phyloP scores from a whole-genome alignment of 2,113 vertebrate genomes.

The Canis aureus region DNA sequence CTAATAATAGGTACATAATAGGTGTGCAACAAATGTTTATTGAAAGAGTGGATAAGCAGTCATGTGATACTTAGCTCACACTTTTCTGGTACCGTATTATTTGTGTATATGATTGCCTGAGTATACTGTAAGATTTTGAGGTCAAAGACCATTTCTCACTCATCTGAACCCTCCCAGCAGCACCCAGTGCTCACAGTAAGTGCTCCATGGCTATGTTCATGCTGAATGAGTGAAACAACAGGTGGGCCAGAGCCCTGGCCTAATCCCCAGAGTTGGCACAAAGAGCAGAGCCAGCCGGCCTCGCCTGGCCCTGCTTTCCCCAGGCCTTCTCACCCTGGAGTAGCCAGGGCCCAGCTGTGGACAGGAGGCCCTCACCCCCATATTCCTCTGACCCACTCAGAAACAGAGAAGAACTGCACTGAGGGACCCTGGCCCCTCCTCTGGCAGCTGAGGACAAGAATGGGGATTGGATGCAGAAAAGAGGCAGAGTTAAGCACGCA shows the following conservation, averaged over 20 bases:
- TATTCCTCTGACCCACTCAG: background rate
- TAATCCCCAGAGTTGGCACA: constrained; percentile 79
- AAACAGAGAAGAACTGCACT: background rate
- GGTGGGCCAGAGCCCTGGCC: constrained; percentile 70
- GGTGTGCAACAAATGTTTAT: background rate
- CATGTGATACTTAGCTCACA: background rate
- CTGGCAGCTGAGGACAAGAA: background rate
- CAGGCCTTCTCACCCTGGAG: background rate
- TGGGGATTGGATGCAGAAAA: background rate
- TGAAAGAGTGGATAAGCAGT: background rate
- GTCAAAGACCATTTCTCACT: constrained; percentile 32
- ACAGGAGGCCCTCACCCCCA: constrained; percentile 27
- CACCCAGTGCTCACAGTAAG: constrained; percentile 26
- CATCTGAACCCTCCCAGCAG: background rate
- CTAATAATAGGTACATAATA: background rate
- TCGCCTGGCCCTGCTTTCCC: background rate
- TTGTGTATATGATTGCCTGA: background rate
- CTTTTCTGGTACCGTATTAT: background rate
- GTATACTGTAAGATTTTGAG: constrained; percentile 9
- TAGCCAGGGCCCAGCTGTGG: constrained; percentile 56
- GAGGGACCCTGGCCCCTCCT: background rate
- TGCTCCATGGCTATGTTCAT: background rate
- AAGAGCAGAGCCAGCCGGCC: constrained; percentile 65
- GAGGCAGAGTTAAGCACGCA: background rate
- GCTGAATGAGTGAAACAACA: constrained; percentile 73